These are phyloP conservation scores for Corythornis madagascariensis DNA, from an alignment of 2,113 vertebrate genomes.

Conservation along the genomic window DNA sequence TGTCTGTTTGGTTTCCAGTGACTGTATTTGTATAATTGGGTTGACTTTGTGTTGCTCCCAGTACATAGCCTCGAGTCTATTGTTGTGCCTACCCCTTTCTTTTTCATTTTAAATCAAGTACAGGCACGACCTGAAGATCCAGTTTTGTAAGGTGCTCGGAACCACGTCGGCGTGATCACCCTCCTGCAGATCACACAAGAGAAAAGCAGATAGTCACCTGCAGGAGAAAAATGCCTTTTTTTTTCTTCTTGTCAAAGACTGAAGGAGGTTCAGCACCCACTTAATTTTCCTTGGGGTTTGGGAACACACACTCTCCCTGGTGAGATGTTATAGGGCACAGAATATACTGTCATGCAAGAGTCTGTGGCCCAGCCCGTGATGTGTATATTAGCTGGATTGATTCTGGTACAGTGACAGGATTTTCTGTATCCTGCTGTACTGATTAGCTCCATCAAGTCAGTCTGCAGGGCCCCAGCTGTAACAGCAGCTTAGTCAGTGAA, in stretches of 20 bases:
- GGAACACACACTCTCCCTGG: not conserved
- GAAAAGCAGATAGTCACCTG: not conserved
- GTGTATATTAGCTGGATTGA: not conserved
- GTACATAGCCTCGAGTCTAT: constrained; percentile 7
- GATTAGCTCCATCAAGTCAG: constrained; percentile 13
- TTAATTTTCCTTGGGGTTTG: not conserved
- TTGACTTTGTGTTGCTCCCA: constrained; percentile 17
- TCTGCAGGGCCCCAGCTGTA: not conserved
- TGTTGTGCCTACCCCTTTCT: not conserved
- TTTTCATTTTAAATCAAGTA: constrained; percentile 20
- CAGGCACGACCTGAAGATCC: constrained; percentile 45
- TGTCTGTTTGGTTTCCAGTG: constrained; percentile 14
- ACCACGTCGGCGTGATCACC: not conserved
- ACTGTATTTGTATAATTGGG: constrained; percentile 43
- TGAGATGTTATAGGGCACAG: not conserved
- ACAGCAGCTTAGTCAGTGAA: constrained; percentile 23
- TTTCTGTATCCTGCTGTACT: not conserved
- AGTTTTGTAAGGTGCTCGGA: constrained; percentile 48
- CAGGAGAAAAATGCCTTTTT: not conserved
- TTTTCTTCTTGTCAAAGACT: not conserved
- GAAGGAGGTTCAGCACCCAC: not conserved
- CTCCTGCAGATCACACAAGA: not conserved
- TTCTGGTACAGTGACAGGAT: not conserved
- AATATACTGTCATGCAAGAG: not conserved
- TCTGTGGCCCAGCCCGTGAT: not conserved